Evolutionary conservation across 2,888 invertebrate species (phyloP), one percentile per base, ranked within the genome.

Genomic region (Lottia gigantea): DNA sequence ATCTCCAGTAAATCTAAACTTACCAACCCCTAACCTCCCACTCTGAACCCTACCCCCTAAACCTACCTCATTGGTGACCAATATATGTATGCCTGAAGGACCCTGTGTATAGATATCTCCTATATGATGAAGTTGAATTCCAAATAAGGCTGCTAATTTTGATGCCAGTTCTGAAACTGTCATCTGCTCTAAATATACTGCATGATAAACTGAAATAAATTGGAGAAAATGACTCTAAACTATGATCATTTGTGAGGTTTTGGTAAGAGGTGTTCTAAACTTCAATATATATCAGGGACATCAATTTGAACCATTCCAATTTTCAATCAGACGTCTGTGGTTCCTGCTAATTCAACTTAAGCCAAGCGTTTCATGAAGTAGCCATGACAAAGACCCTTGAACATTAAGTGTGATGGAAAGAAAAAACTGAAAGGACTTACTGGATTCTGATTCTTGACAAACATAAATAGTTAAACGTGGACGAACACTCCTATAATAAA

Each of bases 391-490:
- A 3, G 31, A 6, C 6, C 31, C 31, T 3, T 80, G 97, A 90
- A 85, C 95, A 96, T 25, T 96, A 90, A 26, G 95, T 95, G 89
- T 94, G 93, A 91, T 94, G 96, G 8, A 92, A 91, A 88, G 82
- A 46, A 1, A 8, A 40, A 8, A 65, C 14, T n/a, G 40, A 23
- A 69, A 8, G 46, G 8, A 61, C 62, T 71, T 74, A 85, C 85
- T 83, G 75, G 91, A 91, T 47, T 88, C 88, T 55, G 83, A 91
- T 83, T 93, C 93, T 77, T 92, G 89, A 80, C 94, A 93, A 72
- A 96, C 92, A 89, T 95, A 97, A 68, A 97, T 90, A 0, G 95
- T 95, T 71, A 95, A 90, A 15, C 94, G 93, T 0, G 95, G 95
- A 68, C 93, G 91, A 79, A 93, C 91, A 16, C 91, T 89, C 86